Conservation (phyloP, 2,113 vertebrate genomes). For the Emydura subglobosa region DNA sequence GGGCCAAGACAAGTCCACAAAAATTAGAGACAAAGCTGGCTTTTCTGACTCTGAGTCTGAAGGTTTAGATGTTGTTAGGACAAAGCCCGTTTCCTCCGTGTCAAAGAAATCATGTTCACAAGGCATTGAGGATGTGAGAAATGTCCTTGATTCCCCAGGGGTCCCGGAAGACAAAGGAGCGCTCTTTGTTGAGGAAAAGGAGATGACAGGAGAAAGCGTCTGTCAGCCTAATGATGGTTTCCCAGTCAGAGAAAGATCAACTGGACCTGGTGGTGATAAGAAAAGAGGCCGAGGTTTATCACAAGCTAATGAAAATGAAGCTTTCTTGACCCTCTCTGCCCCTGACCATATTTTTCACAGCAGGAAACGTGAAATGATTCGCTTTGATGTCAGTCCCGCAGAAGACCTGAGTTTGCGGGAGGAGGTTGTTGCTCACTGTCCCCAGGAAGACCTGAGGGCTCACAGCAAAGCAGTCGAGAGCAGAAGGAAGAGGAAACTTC, state of each 20-base stretch:
- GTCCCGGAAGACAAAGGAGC: neutral
- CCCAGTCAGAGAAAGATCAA: neutral
- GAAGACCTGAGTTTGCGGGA: conserved; percentile 2
- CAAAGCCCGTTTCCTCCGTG: neutral
- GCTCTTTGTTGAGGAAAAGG: neutral
- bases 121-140: neutral
- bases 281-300: neutral
- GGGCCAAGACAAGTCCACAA: neutral
- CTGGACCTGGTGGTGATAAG: neutral
- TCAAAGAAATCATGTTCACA: neutral
- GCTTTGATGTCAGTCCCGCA: neutral
- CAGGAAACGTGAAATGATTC: neutral
- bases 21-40: neutral
- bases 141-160: neutral
- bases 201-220: neutral
- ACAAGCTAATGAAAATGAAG: neutral
- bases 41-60: conserved; percentile 60
- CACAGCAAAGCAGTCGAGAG: neutral
- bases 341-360: neutral
- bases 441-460: neutral
- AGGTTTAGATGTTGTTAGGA: conserved; percentile 25
- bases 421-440: neutral
- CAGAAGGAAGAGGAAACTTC: neutral
- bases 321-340: neutral
- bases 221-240: fast-evolving